Evolutionary conservation across 2,888 invertebrate genomes (phyloP).

Genomic region (Pollenia amentaria): DNA sequence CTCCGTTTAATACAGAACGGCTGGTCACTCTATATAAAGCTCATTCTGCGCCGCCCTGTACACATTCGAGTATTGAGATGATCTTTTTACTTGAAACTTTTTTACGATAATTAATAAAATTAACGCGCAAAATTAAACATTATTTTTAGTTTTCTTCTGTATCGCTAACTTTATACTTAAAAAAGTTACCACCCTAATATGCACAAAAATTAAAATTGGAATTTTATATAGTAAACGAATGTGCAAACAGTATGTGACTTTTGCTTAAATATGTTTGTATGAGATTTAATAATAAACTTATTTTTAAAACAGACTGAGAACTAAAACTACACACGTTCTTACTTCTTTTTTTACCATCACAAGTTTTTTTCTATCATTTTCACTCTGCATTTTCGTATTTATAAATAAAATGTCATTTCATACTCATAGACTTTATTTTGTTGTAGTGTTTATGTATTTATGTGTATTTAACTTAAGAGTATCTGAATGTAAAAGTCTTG

Average conservation of each 20-base stretch:
- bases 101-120: too few relatives aligned
- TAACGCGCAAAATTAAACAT: too few relatives aligned
- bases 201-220: neutral
- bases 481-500: neutral
- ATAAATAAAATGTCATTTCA: slow-evolving; percentile 55
- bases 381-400: slow-evolving; percentile 2
- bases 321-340: slow-evolving; percentile 25
- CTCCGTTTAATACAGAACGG: too few relatives aligned
- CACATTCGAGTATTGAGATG: too few relatives aligned
- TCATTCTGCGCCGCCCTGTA: too few relatives aligned
- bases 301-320: slow-evolving; percentile 28
- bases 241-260: neutral
- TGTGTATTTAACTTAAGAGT: slow-evolving; percentile 2
- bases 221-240: neutral
- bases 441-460: neutral
- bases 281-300: slow-evolving; percentile 22
- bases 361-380: slow-evolving; percentile 21
- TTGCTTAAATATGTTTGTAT: neutral
- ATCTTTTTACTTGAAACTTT: too few relatives aligned
- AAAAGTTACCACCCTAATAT: neutral
- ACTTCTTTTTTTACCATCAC: slow-evolving; percentile 1
- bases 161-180: too few relatives aligned
- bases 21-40: too few relatives aligned
- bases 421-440: slow-evolving; percentile 19
- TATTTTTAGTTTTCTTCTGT: too few relatives aligned